Percentiles rank a stretch among this genome's conserved stretches.
phyloP scores from a whole-genome alignment of 2,113 vertebrate genomes.

The Rostratula benghalensis region DNA sequence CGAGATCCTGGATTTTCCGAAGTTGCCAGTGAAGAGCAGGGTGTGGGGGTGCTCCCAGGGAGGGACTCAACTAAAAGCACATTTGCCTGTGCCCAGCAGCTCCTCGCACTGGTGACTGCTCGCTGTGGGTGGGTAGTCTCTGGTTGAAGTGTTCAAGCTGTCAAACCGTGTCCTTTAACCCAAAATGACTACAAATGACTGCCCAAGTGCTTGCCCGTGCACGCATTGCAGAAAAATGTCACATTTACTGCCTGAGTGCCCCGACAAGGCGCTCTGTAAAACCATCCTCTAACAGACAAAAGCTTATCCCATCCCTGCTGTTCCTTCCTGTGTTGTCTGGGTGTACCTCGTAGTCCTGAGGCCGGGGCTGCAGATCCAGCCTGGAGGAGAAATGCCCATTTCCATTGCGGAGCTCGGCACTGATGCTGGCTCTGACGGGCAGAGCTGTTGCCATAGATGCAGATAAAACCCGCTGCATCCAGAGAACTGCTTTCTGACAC shows the following conservation, averaged over 20 bases:
- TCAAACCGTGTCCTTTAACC: neutral
- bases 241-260: neutral
- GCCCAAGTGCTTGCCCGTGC: neutral
- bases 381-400: neutral
- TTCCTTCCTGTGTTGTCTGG: neutral
- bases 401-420: neutral
- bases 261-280: neutral
- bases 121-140: neutral
- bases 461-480: neutral
- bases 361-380: neutral
- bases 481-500: neutral
- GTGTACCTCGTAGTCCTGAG: neutral
- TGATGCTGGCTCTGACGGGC: neutral
- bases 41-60: rapidly evolving
- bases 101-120: rapidly evolving
- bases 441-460: slow-evolving; percentile 18
- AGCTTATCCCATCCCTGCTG: neutral
- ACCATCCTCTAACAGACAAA: neutral
- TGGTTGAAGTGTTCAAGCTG: neutral
- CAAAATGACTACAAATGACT: rapidly evolving
- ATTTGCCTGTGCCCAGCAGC: neutral
- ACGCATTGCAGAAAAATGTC: neutral
- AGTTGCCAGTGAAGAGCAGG: rapidly evolving
- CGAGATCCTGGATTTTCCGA: neutral
- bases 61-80: neutral